A percentile compares a stretch with the other conserved stretches of the same genome.
Conservation (phyloP, 2,797 vertebrate genomes). For the Helicolenus hilgendorfi region DNA sequence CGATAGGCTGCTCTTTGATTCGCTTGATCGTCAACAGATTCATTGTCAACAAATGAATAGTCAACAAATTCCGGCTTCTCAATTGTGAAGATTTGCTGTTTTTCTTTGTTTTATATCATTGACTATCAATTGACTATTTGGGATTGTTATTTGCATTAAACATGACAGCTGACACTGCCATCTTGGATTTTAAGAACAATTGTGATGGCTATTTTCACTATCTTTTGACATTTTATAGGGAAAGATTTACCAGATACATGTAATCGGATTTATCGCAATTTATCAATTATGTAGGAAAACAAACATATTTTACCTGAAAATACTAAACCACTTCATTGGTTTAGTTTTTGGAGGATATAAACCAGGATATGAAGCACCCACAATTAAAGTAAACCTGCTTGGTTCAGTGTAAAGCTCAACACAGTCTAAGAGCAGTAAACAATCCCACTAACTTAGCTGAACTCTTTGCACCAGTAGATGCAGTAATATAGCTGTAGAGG, state of each 20-base stretch:
- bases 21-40: not conserved
- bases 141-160: too few species aligned
- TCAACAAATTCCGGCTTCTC: not conserved
- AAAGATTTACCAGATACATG: not conserved
- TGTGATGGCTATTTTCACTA: too few species aligned
- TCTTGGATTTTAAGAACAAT: too few species aligned
- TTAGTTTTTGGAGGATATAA: not conserved
- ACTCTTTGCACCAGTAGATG: not conserved
- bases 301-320: not conserved
- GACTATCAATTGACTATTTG: too few species aligned
- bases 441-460: constrained; percentile 8
- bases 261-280: not conserved
- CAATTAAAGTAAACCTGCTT: not conserved
- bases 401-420: not conserved
- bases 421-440: not conserved
- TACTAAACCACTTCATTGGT: too few species aligned
- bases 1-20: not conserved
- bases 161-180: too few species aligned
- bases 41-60: not conserved
- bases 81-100: not conserved
- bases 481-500: not conserved
- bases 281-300: not conserved
- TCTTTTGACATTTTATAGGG: not conserved
- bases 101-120: not conserved
- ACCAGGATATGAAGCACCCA: not conserved